These are phyloP conservation scores for Actias luna DNA, from an alignment of 2,888 invertebrate genomes.

Conservation along the genomic window DNA sequence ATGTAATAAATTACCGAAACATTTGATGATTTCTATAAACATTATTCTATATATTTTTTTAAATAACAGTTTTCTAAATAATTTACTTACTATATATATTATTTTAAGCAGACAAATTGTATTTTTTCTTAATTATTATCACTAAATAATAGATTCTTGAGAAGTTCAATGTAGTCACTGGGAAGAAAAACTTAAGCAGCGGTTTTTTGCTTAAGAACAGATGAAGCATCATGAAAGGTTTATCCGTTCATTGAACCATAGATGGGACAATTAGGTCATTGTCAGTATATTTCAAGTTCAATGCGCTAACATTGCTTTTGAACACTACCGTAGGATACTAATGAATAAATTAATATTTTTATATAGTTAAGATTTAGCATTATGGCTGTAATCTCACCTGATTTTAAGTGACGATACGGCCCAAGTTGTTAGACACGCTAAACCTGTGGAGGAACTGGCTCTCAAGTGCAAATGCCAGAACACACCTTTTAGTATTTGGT, in stretches of 20 bases:
- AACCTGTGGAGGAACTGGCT: too few species aligned
- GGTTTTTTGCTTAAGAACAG: slow-evolving; percentile 21
- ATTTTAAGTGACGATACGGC: too few species aligned
- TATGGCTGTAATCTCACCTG: too few species aligned
- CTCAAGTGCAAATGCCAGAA: too few species aligned
- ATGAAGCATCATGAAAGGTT: slow-evolving; percentile 40
- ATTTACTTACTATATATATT: neutral
- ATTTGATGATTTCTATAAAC: neutral
- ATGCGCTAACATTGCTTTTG: neutral
- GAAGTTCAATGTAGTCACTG: neutral
- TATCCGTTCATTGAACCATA: slow-evolving; percentile 59
- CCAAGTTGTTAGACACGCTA: too few species aligned
- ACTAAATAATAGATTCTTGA: neutral
- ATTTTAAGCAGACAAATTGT: neutral
- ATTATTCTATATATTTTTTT: neutral
- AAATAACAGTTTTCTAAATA: neutral
- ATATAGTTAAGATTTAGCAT: too few species aligned
- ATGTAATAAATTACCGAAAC: too few species aligned
- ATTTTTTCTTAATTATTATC: neutral
- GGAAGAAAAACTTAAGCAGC: neutral
- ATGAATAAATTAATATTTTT: slow-evolving; percentile 21
- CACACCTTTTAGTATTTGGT: too few species aligned
- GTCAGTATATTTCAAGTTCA: slow-evolving; percentile 59
- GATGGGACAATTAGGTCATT: slow-evolving; percentile 61
- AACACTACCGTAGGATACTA: neutral